These are phyloP conservation scores for Chrysocyon brachyurus DNA, from an alignment of 2,797 vertebrate species.

Conservation along the genomic window DNA sequence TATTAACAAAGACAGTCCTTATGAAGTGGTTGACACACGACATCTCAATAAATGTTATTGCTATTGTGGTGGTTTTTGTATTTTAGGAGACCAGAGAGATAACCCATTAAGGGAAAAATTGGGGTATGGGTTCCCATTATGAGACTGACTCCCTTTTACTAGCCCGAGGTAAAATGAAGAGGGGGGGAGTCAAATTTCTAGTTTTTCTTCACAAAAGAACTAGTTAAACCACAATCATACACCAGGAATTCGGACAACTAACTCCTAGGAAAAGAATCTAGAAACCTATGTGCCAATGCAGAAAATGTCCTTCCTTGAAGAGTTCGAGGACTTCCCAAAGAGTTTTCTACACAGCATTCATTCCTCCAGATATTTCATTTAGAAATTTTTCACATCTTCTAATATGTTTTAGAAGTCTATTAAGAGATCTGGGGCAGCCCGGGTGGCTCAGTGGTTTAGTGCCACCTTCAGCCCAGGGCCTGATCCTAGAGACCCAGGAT, in stretches of 20 bases:
- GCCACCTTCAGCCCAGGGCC: no score
- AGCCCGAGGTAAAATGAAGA: not conserved
- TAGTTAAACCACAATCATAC: not conserved
- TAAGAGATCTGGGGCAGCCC: no score
- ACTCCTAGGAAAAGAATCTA: not conserved
- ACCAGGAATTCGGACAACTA: not conserved
- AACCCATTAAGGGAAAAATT: not conserved
- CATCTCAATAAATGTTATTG: not conserved
- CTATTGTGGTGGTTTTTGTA: not conserved
- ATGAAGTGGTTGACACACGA: not conserved
- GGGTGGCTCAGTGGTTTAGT: no score
- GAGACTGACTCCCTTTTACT: not conserved
- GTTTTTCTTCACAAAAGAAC: not conserved
- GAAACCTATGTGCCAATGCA: not conserved
- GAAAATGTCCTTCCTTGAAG: not conserved
- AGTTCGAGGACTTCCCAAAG: not conserved
- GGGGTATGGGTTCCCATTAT: not conserved
- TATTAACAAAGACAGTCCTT: not conserved
- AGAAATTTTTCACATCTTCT: not conserved
- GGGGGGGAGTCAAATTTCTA: not conserved
- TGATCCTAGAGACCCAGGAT: no score
- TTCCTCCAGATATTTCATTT: not conserved
- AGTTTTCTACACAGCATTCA: not conserved
- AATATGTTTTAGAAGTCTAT: not conserved
- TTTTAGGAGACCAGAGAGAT: not conserved